phyloP scores from a whole-genome alignment of 2,113 vertebrate species.

The Neogale vison region DNA sequence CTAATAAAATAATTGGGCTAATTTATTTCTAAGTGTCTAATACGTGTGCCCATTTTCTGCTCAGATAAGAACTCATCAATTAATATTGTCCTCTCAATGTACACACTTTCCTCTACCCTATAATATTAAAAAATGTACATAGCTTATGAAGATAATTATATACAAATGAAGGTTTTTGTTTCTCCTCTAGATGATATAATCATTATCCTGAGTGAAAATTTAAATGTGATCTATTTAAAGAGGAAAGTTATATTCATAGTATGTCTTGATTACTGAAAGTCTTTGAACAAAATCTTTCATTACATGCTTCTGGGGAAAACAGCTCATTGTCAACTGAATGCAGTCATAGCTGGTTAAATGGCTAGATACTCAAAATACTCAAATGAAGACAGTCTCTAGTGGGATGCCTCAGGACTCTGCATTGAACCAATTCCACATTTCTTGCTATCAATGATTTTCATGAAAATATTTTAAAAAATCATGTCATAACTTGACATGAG shows the following conservation, averaged over 20 bases:
- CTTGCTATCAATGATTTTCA: neutral
- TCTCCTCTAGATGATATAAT: neutral
- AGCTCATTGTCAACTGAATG: neutral
- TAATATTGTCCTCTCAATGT: neutral
- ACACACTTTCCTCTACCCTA: neutral
- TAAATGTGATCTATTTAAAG: conserved; percentile 6
- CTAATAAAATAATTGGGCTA: neutral
- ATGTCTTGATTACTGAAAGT: neutral
- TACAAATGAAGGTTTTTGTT: neutral
- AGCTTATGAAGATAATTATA: conserved; percentile 1
- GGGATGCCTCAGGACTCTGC: neutral
- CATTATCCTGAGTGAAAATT: neutral
- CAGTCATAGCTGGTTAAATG: neutral
- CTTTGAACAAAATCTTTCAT: neutral
- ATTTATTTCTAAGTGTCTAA: neutral
- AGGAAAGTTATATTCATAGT: neutral
- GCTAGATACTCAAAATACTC: neutral
- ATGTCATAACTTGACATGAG: neutral
- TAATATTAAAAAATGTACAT: neutral
- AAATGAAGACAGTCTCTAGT: neutral
- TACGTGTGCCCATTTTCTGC: neutral
- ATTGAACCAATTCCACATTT: conserved; percentile 10
- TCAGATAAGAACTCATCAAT: neutral
- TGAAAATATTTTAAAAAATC: neutral
- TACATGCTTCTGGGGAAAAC: neutral